Conservation (phyloP, 2,113 vertebrate genomes). For the Bubo scandiacus region DNA sequence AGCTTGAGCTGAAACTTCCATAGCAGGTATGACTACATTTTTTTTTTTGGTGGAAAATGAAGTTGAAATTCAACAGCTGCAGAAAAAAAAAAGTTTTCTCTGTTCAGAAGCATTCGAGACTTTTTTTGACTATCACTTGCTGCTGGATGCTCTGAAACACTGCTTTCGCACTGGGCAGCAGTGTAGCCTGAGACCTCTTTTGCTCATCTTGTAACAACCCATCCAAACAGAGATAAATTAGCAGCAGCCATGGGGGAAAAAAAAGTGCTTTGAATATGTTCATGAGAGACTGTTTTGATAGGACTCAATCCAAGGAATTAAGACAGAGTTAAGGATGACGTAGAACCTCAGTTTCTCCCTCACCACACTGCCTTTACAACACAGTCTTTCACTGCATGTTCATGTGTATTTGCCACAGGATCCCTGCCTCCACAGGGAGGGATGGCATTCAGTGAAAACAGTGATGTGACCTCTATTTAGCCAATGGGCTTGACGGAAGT, state of each 20-base stretch:
- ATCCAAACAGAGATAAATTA: not conserved
- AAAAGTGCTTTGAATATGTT: not conserved
- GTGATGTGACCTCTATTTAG: not conserved
- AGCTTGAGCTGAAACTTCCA: not conserved
- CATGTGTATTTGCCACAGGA: not conserved
- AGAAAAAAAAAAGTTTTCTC: not conserved
- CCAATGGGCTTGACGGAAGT: not conserved
- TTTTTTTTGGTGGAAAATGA: not conserved
- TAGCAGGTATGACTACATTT: not conserved
- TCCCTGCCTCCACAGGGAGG: too few species aligned
- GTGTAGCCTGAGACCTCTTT: not conserved
- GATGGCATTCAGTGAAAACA: not conserved
- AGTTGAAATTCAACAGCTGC: not conserved
- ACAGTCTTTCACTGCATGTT: not conserved
- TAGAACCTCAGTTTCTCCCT: not conserved
- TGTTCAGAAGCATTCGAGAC: not conserved
- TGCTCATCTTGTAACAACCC: not conserved
- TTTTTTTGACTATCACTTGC: not conserved
- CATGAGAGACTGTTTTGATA: not conserved
- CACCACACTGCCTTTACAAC: not conserved
- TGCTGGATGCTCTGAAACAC: not conserved
- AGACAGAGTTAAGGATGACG: not conserved
- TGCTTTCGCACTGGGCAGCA: not conserved
- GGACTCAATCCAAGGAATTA: not conserved
- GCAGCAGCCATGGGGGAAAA: not conserved